phyloP scores from a whole-genome alignment of 2,113 vertebrate genomes.

The Scopus umbretta region DNA sequence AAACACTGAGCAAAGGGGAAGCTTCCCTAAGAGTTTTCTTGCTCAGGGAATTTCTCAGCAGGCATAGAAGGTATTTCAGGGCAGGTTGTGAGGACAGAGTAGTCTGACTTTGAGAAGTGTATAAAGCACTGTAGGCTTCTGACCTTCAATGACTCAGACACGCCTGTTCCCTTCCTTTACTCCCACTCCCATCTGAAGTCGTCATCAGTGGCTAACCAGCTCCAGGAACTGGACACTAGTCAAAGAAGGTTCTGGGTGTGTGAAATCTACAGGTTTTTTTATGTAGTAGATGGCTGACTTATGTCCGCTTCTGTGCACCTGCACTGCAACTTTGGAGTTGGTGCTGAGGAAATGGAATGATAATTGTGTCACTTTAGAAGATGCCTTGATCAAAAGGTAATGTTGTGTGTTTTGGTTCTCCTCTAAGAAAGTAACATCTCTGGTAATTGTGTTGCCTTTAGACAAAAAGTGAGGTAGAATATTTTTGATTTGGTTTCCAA shows the following conservation, averaged over 20 bases:
- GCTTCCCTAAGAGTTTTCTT: neutral
- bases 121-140: neutral
- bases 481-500: neutral
- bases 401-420: neutral
- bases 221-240: neutral
- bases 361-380: neutral
- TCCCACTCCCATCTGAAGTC: neutral
- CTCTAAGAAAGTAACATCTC: neutral
- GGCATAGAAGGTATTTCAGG: neutral
- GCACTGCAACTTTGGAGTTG: neutral
- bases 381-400: neutral
- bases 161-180: neutral
- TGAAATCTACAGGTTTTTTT: accelerated
- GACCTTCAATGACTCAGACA: neutral
- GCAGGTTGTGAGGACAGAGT: neutral
- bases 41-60: neutral
- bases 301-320: neutral
- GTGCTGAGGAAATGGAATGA: neutral
- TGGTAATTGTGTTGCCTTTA: neutral
- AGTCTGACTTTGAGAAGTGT: neutral
- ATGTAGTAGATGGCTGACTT: neutral
- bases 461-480: neutral
- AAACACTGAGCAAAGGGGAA: neutral
- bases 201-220: neutral
- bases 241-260: neutral